Evolutionary conservation across 2,113 vertebrate species (phyloP), one percentile per base, ranked within the genome.

Genomic region (Microcebus griseorufus): DNA sequence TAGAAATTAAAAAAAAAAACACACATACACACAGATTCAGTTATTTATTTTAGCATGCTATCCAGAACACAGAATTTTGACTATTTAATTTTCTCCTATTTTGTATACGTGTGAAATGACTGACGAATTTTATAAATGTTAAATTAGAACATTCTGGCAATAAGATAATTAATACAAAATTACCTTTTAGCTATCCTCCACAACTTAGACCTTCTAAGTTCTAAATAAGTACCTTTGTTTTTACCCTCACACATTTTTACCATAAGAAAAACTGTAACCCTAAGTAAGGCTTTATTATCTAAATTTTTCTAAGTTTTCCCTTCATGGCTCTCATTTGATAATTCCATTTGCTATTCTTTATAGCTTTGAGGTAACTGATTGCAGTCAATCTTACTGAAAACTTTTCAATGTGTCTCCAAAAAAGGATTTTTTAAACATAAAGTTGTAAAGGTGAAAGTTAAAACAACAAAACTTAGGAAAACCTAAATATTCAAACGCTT

Each of bases 381-480:
- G 48, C 17, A 85, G n/a, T 62, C 37, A 84, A 20, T 58, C 81
- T 60, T 80, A 92, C 0, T 94, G 37, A 95, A 97, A 94, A 86
- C n/a, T 65, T 60, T 60, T 55, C 8, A n/a, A 42, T 3, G 62
- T 10, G 86, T 58, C n/a, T 83, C 45, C 48, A 85, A 20, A 94
- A 95, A 20, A 20, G 3, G 32, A 65, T 90, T n/a, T 83, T 79
- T 82, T 91, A 70, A 88, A 58, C 67, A 42, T 10, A 78, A 96
- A 85, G 69, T 90, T n/a, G 25, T 94, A 95, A 85, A 86, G n/a
- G 25, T 60, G 94, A 97, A 39, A 29, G 90, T 53, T 87, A 97
- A 96, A 98, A 91, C 45, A 97, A 8, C 60, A 70, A 98, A 97
- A 29, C 17, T 96, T 94, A 95, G 88, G 85, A 9, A 89, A 82